Evolutionary conservation across 2,113 vertebrate species (phyloP), one percentile per base, ranked within the genome.

Genomic region (Gambusia affinis): DNA sequence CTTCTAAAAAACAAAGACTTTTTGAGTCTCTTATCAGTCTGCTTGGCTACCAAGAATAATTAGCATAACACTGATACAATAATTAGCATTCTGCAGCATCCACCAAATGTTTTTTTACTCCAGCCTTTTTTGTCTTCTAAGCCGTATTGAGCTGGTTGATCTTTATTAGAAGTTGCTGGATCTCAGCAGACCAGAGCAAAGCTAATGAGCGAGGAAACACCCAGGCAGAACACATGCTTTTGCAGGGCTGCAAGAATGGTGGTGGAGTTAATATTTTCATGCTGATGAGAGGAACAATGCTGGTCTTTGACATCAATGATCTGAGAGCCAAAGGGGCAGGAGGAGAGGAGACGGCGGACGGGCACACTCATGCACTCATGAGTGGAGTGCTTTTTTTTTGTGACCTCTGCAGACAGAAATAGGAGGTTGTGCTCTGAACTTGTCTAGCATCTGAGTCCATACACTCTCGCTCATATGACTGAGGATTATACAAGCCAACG

Each of bases 371-470:
- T 60, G 78, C 30, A 30, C 30, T 30, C 3, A 30, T 30, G 81
- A 83, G 82, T 64, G 54, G 64, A 77, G 71, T 33, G 42, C 60
- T 61, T 67, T 57, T 72, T 17, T 28, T 61, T 70, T 57, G 80
- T 89, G 85, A 85, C 80, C 65, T 80, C 76, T 62, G 24, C 29
- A 24, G 80, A 87, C 70, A 65, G 73, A 85, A 85, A 85, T 72
- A 84, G 74, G 72, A 80, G 71, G 72, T 79, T 71, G 75, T 71
- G 73, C 8, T 8, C 64, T 60, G 54, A 71, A 42, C 71, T 29
- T 63, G 57, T 72, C 64, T 85, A 87, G 83, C 85, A 72, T 74
- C 70, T 78, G 67, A 68, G n/a, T 73, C 51, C 4, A 1, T 47
- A 67, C 70, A 73, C 77, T 28, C 70, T 76, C 67, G 15, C 78